Percentiles rank a stretch among this genome's conserved stretches.
Evolutionary conservation across 2,113 vertebrate genomes (phyloP).

Genomic region (Colistium nudipinnis): DNA sequence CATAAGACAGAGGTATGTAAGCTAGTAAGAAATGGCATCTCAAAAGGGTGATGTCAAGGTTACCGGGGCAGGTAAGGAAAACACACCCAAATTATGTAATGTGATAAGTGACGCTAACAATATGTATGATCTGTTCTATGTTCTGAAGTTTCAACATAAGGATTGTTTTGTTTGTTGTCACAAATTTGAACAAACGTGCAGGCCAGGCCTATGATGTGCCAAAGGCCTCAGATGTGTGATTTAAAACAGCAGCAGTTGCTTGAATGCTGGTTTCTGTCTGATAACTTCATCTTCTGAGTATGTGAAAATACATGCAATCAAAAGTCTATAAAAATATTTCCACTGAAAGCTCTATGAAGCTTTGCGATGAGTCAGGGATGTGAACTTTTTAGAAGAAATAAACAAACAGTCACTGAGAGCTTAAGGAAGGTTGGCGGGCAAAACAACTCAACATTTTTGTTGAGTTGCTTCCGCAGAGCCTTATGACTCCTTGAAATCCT

Average conservation of each 20-base stretch:
- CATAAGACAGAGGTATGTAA: not conserved
- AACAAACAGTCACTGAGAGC: conserved; percentile 5
- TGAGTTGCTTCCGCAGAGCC: conserved; percentile 71
- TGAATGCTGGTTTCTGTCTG: conserved; percentile 48
- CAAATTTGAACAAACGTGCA: conserved; percentile 25
- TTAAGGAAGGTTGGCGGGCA: conserved; percentile 26
- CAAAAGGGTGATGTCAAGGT: conserved; percentile 22
- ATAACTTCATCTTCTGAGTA: conserved; percentile 28
- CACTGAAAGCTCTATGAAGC: conserved; percentile 31
- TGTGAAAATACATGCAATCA: conserved; percentile 24
- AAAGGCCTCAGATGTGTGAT: conserved; percentile 35
- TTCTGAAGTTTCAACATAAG: conserved; percentile 9
- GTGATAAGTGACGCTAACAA: conserved; percentile 10
- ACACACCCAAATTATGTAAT: conserved; percentile 9
- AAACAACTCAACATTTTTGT: conserved; percentile 34
- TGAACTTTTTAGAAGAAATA: not conserved
- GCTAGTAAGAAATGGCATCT: conserved; percentile 9
- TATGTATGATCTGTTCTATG: not conserved
- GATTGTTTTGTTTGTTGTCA: conserved; percentile 37
- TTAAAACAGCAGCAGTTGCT: conserved; percentile 37
- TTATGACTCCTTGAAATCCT: conserved; percentile 71
- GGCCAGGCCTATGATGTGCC: not conserved
- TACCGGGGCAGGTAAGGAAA: conserved; percentile 30
- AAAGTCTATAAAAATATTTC: conserved; percentile 34
- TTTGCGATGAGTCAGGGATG: too few relatives aligned